These are phyloP conservation scores for Drosophila gunungcola DNA, from an alignment of 1,140 invertebrate species.

Conservation along the genomic window DNA sequence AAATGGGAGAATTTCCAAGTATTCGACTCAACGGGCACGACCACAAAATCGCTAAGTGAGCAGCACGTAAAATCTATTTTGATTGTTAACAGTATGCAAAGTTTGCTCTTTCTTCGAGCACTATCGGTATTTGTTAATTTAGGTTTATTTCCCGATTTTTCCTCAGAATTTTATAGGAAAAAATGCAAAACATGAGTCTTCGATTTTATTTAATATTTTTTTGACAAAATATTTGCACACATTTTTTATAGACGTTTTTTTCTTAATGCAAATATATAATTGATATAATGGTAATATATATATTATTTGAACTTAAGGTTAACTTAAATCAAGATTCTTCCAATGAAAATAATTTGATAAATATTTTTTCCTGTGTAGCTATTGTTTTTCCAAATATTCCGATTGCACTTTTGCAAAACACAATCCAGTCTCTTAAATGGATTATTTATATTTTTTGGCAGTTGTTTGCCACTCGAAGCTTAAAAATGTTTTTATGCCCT, in stretches of 20 bases:
- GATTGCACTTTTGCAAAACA: conserved; percentile 3
- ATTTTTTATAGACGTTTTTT: too few species aligned
- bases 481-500: conserved; percentile 50
- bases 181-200: background rate
- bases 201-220: background rate
- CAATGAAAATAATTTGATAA: too few species aligned
- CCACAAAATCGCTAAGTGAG: conserved; percentile 19
- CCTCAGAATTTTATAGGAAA: background rate
- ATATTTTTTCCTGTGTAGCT: background rate
- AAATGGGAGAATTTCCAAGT: background rate
- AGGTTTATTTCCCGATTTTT: background rate
- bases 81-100: conserved; percentile 27
- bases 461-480: conserved; percentile 18
- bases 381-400: conserved; percentile 24
- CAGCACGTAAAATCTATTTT: conserved; percentile 10
- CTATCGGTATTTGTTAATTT: conserved; percentile 1
- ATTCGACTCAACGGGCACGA: conserved; percentile 2
- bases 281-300: too few species aligned
- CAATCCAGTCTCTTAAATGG: conserved; percentile 16
- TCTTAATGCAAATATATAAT: too few species aligned
- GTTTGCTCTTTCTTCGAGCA: conserved; percentile 1
- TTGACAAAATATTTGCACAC: too few species aligned
- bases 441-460: conserved; percentile 23
- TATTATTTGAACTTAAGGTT: too few species aligned
- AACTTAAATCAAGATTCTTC: too few species aligned